Evolutionary conservation across 2,113 vertebrate species (phyloP).

Genomic region (Rhineura floridana): DNA sequence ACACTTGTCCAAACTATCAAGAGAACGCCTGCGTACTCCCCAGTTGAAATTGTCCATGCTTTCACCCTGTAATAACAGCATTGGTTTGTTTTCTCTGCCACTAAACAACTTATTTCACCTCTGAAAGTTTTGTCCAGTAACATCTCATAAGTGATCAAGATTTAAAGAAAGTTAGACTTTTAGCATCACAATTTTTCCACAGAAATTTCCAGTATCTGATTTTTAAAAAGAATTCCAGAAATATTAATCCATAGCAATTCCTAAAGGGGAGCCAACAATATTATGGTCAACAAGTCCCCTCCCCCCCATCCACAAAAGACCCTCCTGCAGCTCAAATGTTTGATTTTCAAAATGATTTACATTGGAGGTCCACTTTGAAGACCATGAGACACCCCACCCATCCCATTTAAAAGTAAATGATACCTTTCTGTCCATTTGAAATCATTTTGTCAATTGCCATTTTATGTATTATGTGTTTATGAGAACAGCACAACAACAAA

Average conservation of each 20-base stretch:
- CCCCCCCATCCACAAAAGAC: neutral
- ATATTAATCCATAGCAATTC: neutral
- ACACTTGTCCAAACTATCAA: slow-evolving; percentile 92
- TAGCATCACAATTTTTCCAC: neutral
- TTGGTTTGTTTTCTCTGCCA: slow-evolving; percentile 29
- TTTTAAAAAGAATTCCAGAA: neutral
- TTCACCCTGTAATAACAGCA: slow-evolving; percentile 85
- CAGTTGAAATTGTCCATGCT: slow-evolving; percentile 98
- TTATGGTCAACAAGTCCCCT: too few species aligned
- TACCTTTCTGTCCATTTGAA: neutral
- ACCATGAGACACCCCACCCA: neutral
- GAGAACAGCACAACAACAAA: slow-evolving; percentile 48
- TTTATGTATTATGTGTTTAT: neutral
- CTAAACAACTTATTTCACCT: slow-evolving; percentile 11
- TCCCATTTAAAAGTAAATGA: neutral
- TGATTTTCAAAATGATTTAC: neutral
- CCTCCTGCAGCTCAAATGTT: neutral
- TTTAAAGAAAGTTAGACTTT: neutral
- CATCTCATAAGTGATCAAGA: neutral
- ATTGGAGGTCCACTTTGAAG: neutral
- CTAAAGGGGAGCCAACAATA: neutral
- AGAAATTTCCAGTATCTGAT: neutral
- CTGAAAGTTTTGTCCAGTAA: neutral
- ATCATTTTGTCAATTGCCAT: neutral
- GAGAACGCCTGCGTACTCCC: slow-evolving; percentile 92